These are phyloP conservation scores for Spilarctia lutea DNA, from an alignment of 2,888 invertebrate genomes.

Conservation along the genomic window DNA sequence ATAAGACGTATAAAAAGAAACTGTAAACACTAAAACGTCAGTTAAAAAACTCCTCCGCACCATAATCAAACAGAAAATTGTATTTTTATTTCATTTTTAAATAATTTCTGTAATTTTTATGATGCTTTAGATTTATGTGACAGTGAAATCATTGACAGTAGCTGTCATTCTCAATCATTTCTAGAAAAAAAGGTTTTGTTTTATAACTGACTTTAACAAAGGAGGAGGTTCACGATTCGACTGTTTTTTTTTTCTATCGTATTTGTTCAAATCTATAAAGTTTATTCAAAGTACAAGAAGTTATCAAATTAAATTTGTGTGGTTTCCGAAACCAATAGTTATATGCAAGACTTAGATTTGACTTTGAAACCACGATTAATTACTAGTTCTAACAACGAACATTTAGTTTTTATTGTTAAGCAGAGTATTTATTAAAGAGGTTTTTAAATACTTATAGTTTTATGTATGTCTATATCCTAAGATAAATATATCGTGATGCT, in stretches of 20 bases:
- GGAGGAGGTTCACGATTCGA: too few species aligned
- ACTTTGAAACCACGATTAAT: too few species aligned
- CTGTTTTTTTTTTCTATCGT: too few species aligned
- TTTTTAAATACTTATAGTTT: too few species aligned
- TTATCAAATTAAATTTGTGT: neutral
- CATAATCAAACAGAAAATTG: constrained; percentile 40
- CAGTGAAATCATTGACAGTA: neutral
- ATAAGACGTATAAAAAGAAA: constrained; percentile 66
- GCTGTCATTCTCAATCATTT: neutral
- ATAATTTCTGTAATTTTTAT: neutral
- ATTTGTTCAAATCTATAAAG: neutral
- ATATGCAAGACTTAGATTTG: too few species aligned
- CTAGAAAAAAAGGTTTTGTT: neutral
- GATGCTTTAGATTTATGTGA: neutral
- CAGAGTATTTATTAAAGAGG: too few species aligned
- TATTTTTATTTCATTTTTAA: constrained; percentile 5
- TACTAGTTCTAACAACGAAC: too few species aligned
- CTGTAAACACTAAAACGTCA: constrained; percentile 61
- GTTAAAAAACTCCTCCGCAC: constrained; percentile 54
- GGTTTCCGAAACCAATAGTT: too few species aligned
- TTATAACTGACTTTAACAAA: too few species aligned
- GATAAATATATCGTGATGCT: too few species aligned
- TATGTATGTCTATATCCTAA: too few species aligned
- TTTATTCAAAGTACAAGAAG: neutral
- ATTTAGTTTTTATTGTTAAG: too few species aligned